phyloP scores from a whole-genome alignment of 1,140 invertebrate species.

The Antheraea pernyi region DNA sequence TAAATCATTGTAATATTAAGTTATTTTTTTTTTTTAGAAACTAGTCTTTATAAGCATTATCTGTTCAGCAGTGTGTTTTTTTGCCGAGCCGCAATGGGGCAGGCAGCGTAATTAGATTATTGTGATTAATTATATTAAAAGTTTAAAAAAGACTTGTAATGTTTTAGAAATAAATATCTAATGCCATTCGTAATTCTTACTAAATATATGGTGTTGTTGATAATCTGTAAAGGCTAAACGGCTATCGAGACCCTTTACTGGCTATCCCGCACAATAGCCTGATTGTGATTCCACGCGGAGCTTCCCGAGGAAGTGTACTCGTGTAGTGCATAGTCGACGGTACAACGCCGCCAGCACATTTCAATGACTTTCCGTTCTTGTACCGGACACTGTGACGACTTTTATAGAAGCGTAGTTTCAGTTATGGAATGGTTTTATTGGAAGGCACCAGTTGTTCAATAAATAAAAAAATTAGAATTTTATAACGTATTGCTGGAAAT shows the following conservation, averaged over 20 bases:
- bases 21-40: too few relatives aligned
- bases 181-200: neutral
- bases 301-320: slow-evolving; percentile 11
- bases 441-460: too few relatives aligned
- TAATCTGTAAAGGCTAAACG: slow-evolving; percentile 2
- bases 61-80: too few relatives aligned
- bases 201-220: neutral
- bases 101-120: too few relatives aligned
- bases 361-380: neutral
- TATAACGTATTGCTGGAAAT: too few relatives aligned
- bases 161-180: neutral
- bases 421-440: too few relatives aligned
- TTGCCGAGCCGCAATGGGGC: too few relatives aligned
- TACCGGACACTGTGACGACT: neutral
- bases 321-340: slow-evolving; percentile 4
- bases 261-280: slow-evolving; percentile 5
- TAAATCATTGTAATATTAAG: too few relatives aligned
- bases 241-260: neutral
- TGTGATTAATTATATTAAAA: too few relatives aligned
- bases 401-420: neutral
- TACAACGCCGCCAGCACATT: neutral
- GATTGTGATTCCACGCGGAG: slow-evolving; percentile 12
- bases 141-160: too few relatives aligned
- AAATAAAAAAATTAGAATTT: too few relatives aligned
- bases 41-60: too few relatives aligned